Conservation (phyloP, 2,797 vertebrate genomes). For the Characodon lateralis region DNA sequence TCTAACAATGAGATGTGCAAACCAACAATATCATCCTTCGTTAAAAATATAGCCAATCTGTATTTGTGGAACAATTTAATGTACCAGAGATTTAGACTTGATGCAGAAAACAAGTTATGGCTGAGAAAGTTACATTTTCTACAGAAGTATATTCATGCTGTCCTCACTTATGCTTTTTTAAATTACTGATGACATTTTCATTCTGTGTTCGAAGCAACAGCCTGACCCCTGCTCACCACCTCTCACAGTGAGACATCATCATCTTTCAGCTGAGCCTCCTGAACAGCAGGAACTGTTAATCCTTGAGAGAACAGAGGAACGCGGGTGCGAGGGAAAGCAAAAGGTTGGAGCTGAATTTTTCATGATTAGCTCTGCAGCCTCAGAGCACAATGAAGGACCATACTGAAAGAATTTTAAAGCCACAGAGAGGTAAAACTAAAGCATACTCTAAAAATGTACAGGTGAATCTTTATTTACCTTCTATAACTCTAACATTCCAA, state of each 20-base stretch:
- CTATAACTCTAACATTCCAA: slow-evolving; percentile 16
- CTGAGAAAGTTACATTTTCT: not conserved
- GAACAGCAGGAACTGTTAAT: slow-evolving; percentile 57
- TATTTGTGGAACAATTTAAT: not conserved
- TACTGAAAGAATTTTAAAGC: slow-evolving; percentile 57
- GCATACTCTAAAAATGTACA: slow-evolving; percentile 22
- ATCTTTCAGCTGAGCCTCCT: slow-evolving; percentile 57
- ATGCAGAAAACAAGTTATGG: not conserved
- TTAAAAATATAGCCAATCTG: not conserved
- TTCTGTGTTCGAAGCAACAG: slow-evolving; percentile 13
- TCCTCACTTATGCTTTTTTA: not conserved
- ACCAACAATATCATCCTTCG: not conserved
- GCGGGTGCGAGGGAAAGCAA: slow-evolving; percentile 38
- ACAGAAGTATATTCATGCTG: not conserved
- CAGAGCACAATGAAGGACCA: slow-evolving; percentile 26
- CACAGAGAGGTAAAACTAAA: slow-evolving; percentile 34
- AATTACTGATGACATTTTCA: slow-evolving; percentile 49
- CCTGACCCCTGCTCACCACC: slow-evolving; percentile 19
- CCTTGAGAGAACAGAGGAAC: slow-evolving; percentile 37
- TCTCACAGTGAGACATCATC: slow-evolving; percentile 53
- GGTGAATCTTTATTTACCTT: slow-evolving; percentile 40
- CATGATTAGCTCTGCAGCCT: slow-evolving; percentile 63
- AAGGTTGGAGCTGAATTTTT: slow-evolving; percentile 79
- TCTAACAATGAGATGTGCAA: too few species aligned
- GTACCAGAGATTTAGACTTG: not conserved